Base-by-base conservation (phyloP, 2,888 invertebrate genomes). In the Disparrhopalites patrizii region DNA sequence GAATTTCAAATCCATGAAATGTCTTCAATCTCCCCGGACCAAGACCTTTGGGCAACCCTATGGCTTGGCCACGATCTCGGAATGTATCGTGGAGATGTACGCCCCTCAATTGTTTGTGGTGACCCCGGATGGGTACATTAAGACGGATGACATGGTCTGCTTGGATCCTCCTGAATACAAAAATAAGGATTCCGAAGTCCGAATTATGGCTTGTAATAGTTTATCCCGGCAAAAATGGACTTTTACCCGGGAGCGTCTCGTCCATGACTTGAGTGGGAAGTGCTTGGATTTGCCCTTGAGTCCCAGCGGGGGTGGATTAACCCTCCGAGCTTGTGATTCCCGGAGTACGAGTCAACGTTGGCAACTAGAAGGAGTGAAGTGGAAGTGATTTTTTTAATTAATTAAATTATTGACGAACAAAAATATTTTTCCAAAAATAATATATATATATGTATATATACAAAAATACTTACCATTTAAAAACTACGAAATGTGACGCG, bases 101-200 rank as follows among this genome's bases (percentile, higher is more conserved):
- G 81, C 86, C 62, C 83, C 87, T 61, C 89, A 90, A 77, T 83
- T 90, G 81, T 82, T 89, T 73, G 86, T 90, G 2, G 86, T 87
- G 79, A 86, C 86, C 0, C 81, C 82, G 33, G 84, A 85, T 33
- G 89, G 89, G 0, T 83, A 82, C 68, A 81, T 93, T 58, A 92
- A 92, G 90, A 89, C 89, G 0, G 92, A 94, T 77, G 93, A 93
- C 78, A 90, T 90, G 7, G 82, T 93, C 4, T 94, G 94, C 75
- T 80, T 94, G 65, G 91, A 93, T 76, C 86, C 86, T 25, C 77
- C 78, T 8, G 77, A 79, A 55, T 68, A 56, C 8, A 86, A 83
- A 74, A 84, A 84, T 1, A 81, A 83, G 62, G 70, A 66, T 20
- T 74, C 70, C 20, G 73, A 77, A 62, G 89, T 87, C 0, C 82